These are phyloP conservation scores for Elegia similella DNA, from an alignment of 2,888 invertebrate genomes.

Conservation along the genomic window DNA sequence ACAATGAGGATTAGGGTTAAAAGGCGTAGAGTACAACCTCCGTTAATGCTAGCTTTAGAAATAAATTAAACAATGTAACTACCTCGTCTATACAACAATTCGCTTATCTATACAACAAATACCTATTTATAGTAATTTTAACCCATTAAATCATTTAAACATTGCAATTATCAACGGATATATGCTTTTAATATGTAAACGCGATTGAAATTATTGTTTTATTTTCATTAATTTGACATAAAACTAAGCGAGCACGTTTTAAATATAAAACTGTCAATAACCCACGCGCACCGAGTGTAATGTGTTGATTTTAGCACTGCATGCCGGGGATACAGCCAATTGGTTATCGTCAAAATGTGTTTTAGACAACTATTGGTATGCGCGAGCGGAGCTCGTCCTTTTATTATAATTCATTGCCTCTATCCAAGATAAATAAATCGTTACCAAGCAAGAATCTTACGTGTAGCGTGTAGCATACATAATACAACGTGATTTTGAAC, in stretches of 20 bases:
- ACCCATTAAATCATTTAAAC: not conserved
- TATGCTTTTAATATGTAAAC: not conserved
- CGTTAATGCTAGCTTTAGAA: too few species aligned
- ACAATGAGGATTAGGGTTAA: too few species aligned
- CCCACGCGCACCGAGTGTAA: constrained; percentile 27
- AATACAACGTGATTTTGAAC: too few species aligned
- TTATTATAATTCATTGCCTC: constrained; percentile 27
- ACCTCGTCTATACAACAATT: too few species aligned
- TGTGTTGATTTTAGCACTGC: constrained; percentile 45
- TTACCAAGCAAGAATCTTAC: not conserved
- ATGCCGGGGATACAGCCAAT: constrained; percentile 42
- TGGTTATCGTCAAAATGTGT: constrained; percentile 52
- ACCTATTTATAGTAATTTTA: too few species aligned
- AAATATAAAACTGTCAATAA: constrained; percentile 55
- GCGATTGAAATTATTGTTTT: not conserved
- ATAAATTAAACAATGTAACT: too few species aligned
- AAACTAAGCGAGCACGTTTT: constrained; percentile 25
- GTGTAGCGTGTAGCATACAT: too few species aligned
- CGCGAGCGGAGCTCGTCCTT: constrained; percentile 31
- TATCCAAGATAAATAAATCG: constrained; percentile 41
- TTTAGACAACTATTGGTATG: constrained; percentile 35
- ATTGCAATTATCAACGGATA: not conserved
- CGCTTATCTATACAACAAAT: too few species aligned
- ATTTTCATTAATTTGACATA: constrained; percentile 8
- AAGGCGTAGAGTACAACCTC: too few species aligned